Evolutionary conservation across 2,113 vertebrate species (phyloP), one percentile per base, ranked within the genome.

Genomic region (Anser cygnoides): DNA sequence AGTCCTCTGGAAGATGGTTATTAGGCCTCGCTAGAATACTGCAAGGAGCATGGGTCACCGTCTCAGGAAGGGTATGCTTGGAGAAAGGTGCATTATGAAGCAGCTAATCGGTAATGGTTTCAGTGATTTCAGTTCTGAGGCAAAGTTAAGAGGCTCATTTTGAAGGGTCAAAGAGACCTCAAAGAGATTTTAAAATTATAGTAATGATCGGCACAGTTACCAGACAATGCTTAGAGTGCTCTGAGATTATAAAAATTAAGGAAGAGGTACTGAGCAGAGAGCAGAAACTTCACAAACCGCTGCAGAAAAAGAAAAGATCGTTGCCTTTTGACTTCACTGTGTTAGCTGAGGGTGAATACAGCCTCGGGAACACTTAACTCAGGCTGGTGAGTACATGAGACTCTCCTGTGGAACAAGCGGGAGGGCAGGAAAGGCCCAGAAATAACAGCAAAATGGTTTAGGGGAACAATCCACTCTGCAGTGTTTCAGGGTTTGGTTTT

Each of bases 61-160:
- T 96, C 92, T 94, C 81, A 59, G 84, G 77, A 91, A 95, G 87
- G 91, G 92, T 96, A 66, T 82, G 55, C 92, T 92, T 96, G 84
- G 91, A 94, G 89, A 92, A 91, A 89, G 89, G 84, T 76, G 63
- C 71, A 70, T 93, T 76, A 71, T 62, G 77, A 82, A 79, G 86
- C 77, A 92, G 41, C 93, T 93, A 46, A 95, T 72, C 77, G 81
- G 61, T 72, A 84, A 92, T 85, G 73, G 66, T 92, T 92, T 89
- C 1, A 3, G 1, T 73, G 15, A 85, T 94, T 84, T 89, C 54
- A 66, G 66, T 89, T 91, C 73, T 76, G 65, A 81, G 59, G 55
- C 52, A 81, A 85, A 91, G 89, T 87, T 93, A 91, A 83, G 75
- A 87, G 70, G 46, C 57, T 92, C 62, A 54, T 89, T 96, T 70